phyloP scores from a whole-genome alignment of 2,113 vertebrate genomes.

The Syrrhaptes paradoxus region DNA sequence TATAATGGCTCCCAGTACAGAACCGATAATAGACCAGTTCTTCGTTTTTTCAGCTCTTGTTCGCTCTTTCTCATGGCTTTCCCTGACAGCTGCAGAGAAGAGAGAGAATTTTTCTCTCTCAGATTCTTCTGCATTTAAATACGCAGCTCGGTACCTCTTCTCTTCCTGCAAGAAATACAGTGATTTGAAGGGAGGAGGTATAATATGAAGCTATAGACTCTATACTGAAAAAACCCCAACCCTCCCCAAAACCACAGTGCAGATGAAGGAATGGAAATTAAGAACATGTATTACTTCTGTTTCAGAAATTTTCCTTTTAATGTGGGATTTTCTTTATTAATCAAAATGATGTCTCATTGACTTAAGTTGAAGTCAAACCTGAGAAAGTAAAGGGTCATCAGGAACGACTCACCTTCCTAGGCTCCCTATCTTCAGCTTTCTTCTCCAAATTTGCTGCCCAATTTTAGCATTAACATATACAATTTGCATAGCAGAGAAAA shows the following conservation, averaged over 20 bases:
- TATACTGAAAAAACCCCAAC: background rate
- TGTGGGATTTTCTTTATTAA: background rate
- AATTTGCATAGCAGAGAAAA: background rate
- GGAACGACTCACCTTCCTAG: background rate
- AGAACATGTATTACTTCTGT: background rate
- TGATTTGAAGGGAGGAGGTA: background rate
- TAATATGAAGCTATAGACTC: background rate
- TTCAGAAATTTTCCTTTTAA: background rate
- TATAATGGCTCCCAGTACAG: conserved; percentile 90
- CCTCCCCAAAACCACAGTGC: background rate
- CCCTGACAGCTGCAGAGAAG: conserved; percentile 91
- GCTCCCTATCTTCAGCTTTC: background rate
- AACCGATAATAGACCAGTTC: conserved; percentile 97
- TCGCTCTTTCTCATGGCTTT: conserved; percentile 95
- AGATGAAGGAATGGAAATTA: background rate
- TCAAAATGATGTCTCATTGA: background rate
- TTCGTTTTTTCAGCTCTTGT: conserved; percentile 93
- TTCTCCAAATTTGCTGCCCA: background rate
- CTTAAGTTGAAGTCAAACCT: background rate
- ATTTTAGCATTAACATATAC: background rate
- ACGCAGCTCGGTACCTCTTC: conserved; percentile 81
- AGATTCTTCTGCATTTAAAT: conserved; percentile 81
- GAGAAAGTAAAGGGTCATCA: background rate
- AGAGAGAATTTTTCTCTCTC: conserved; percentile 92
- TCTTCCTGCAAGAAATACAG: conserved; percentile 84